Conservation (phyloP, 92 coral and sea anemone genomes). For the Epizoanthus fatuus region DNA sequence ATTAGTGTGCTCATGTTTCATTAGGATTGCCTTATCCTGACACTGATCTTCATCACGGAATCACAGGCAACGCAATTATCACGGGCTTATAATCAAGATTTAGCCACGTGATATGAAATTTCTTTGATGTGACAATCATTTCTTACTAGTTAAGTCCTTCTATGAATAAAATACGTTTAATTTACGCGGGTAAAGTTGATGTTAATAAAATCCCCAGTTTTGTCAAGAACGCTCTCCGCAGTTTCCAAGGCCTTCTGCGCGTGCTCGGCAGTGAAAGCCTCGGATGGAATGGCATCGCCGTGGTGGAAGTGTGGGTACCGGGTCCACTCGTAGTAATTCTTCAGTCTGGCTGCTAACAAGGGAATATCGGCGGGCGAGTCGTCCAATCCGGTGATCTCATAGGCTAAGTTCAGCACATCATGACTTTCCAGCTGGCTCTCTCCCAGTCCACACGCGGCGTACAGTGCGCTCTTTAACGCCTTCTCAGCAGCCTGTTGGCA, state of each 20-base stretch:
- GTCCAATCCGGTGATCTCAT: constrained; percentile 84
- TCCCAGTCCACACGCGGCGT: constrained; percentile 93
- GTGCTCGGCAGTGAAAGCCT: constrained; percentile 84
- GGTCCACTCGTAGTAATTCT: constrained; percentile 90
- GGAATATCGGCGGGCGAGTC: constrained; percentile 89
- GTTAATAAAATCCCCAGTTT: constrained; percentile 76
- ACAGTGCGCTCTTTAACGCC: constrained; percentile 88
- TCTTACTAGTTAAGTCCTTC: too few relatives aligned
- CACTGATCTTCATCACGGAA: too few relatives aligned
- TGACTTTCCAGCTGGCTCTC: constrained; percentile 95
- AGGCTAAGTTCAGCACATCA: constrained; percentile 93
- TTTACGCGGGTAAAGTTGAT: constrained; percentile 73
- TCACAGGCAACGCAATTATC: too few relatives aligned
- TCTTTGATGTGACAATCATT: too few relatives aligned
- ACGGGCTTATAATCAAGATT: too few relatives aligned
- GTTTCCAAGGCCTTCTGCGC: constrained; percentile 86
- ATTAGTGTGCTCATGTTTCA: too few relatives aligned
- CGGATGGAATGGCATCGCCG: constrained; percentile 84
- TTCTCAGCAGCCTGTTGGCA: constrained; percentile 97
- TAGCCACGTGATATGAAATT: too few relatives aligned
- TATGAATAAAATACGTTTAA: not conserved
- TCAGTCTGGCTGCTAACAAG: constrained; percentile 84
- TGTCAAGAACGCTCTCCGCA: constrained; percentile 69
- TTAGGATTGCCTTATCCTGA: too few relatives aligned
- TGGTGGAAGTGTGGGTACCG: constrained; percentile 97